Base-by-base conservation (phyloP, 1,140 invertebrate genomes). In the Frieseomelitta varia region DNA sequence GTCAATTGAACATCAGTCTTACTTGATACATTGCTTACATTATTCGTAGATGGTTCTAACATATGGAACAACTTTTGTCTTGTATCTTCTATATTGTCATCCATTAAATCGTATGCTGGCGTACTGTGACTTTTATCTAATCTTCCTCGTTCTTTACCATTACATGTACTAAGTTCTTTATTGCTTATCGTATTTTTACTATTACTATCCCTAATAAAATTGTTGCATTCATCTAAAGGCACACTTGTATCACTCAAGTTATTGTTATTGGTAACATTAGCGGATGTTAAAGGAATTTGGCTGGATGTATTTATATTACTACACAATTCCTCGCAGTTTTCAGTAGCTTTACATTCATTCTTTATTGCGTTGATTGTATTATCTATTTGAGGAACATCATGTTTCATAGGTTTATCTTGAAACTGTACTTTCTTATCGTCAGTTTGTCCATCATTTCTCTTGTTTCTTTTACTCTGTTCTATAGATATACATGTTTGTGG, bases 81-180 rank as follows among this genome's bases (percentile, higher is more conserved):
- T 51, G 71, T 79, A 15, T 87, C 80, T 14, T 85, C 79, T n/a
- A 65, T 92, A 85, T 92, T 90, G 17, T 91, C 81, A 51, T 95
- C 95, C 4, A 95, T 95, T 87, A 96, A 95, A 93, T 97, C 97
- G 93, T 97, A 97, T 0, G 97, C 96, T 0, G 97, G 97, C 10
- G 97, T 97, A 85, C 97, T 97, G 90, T 97, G 96, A 89, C 96
- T 97, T 93, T 97, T 97, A 93, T 97, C 97, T 65, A 97, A 93
- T 85, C 95, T 95, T 65, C 95, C 97, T 65, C 95, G 95, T 85
- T 90, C 93, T 85, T 91, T 94, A 91, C 34, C 84, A 39, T 8
- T 84, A 47, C 56, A 83, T 56, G 83, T 69, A 27, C 55, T 75
- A 65, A 30, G 68, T 34, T 87, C 77, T 69, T 79, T 76, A 79